Conservation (phyloP, 2,113 vertebrate genomes). For the Paratilapia polleni region DNA sequence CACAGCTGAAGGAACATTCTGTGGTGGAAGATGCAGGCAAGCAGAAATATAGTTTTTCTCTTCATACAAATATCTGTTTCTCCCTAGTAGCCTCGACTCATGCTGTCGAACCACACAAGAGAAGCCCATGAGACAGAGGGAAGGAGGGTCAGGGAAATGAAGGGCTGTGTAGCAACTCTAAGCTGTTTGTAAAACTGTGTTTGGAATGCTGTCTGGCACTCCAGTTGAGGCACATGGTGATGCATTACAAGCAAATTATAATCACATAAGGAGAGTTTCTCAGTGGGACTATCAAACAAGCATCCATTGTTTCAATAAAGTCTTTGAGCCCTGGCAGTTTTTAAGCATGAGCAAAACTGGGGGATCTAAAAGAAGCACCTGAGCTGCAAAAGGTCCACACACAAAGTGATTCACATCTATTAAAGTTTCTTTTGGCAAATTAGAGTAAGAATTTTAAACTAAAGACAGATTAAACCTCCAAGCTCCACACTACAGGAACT, state of each 20-base stretch:
- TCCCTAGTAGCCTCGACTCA: not conserved
- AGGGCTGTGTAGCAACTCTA: not conserved
- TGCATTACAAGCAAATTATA: conserved; percentile 1
- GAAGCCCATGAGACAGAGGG: not conserved
- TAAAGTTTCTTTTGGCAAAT: no score
- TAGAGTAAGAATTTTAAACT: no score
- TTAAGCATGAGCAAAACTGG: no score
- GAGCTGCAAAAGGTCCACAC: no score
- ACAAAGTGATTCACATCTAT: no score
- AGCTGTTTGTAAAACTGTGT: not conserved
- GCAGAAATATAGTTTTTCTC: not conserved
- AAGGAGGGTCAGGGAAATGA: not conserved
- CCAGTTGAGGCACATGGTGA: not conserved
- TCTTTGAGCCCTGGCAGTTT: no score
- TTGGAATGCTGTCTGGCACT: not conserved
- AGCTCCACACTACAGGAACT: no score
- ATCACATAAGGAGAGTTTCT: not conserved
- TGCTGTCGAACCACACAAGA: not conserved
- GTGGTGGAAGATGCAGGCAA: not conserved
- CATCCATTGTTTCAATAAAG: no score
- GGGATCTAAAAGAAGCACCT: no score
- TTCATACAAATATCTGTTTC: not conserved
- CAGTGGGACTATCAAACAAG: no score
- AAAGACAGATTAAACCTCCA: no score
- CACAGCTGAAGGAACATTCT: not conserved